A percentile compares a stretch with the other conserved stretches of the same genome.
phyloP scores from a whole-genome alignment of 2,113 vertebrate genomes.

The Enhydra lutris region DNA sequence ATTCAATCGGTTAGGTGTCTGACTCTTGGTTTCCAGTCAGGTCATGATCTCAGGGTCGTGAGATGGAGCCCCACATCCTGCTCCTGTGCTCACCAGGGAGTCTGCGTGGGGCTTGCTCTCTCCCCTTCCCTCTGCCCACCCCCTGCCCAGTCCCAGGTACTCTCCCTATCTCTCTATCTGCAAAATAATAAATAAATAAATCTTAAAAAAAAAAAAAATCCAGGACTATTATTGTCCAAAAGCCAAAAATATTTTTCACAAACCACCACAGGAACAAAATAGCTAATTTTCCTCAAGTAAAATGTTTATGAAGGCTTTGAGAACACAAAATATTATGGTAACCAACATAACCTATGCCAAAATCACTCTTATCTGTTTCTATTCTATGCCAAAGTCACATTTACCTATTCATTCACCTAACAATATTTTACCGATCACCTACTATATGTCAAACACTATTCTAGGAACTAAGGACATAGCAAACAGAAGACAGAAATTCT shows the following conservation, averaged over 20 bases:
- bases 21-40: background rate
- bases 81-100: background rate
- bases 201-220: background rate
- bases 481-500: background rate
- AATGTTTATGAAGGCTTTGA: background rate
- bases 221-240: background rate
- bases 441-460: background rate
- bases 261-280: background rate
- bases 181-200: background rate
- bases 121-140: background rate
- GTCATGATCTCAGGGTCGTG: background rate
- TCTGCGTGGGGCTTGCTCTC: background rate
- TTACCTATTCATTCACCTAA: background rate
- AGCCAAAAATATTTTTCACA: background rate
- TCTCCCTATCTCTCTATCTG: no score
- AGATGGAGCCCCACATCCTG: background rate
- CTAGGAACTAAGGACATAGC: background rate
- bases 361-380: background rate
- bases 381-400: background rate
- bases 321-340: background rate
- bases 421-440: background rate
- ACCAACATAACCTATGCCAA: background rate
- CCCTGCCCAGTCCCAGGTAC: background rate
- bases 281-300: background rate
- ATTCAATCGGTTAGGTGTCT: no score